Evolutionary conservation across 2,797 vertebrate species (phyloP).

Genomic region (Lacerta agilis): DNA sequence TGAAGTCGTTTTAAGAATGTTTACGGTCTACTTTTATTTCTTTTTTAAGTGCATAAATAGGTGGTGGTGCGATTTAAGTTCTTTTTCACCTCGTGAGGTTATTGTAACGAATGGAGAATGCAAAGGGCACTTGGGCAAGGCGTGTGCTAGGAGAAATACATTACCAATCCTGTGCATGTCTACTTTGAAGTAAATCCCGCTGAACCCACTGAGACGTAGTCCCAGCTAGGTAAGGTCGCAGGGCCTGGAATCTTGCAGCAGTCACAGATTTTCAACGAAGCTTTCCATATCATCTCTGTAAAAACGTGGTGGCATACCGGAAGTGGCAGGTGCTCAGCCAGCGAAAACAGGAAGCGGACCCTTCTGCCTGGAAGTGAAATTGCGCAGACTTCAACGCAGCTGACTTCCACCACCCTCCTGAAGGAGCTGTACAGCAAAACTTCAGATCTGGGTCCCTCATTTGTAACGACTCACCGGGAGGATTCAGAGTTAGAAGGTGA

Average conservation of each 20-base stretch:
- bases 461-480: not conserved
- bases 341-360: not conserved
- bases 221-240: not conserved
- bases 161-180: not conserved
- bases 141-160: not conserved
- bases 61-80: not conserved
- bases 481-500: too few species aligned
- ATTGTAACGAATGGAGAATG: not conserved
- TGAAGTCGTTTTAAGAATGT: not conserved
- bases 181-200: not conserved
- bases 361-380: not conserved
- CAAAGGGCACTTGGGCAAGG: not conserved
- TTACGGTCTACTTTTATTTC: not conserved
- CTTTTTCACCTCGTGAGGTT: not conserved
- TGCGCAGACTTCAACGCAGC: too few species aligned
- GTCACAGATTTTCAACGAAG: not conserved
- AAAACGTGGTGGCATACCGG: not conserved
- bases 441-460: not conserved
- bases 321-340: not conserved
- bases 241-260: not conserved
- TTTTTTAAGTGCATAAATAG: fast-evolving
- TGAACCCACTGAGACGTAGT: not conserved
- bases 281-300: not conserved
- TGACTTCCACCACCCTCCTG: not conserved
- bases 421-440: not conserved